Evolutionary conservation across 2,888 invertebrate genomes (phyloP), one percentile per base, ranked within the genome.

Genomic region (Polydrusus pterygomalis): DNA sequence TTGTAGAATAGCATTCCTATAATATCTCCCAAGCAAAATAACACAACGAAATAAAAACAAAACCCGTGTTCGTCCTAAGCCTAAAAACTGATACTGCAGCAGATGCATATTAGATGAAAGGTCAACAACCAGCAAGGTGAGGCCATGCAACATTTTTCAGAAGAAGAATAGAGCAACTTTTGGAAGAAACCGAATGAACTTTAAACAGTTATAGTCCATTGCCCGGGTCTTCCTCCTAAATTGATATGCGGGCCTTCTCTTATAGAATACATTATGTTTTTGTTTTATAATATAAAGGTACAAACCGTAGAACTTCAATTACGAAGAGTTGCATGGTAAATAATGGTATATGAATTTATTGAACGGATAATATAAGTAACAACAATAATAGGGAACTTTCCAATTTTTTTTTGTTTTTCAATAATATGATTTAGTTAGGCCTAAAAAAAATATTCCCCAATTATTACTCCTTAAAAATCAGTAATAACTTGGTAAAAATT

Each of bases 111-210:
- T 65, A 77, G 74, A 76, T 54, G 56, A 51, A 75, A 79, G 83
- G 83, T 83, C 82, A 82, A 80, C 77, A 81, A 83, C 82, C 83
- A 80, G 79, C 83, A 82, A 83, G 82, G 82, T 83, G 81, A 83
- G 79, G 79, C 82, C 82, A 83, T 79, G 80, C 79, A 79, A 78
- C 76, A 79, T 80, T 78, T 80, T 80, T 77, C 77, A 80, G 79
- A 80, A 80, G 80, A 79, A 80, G 74, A 74, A 77, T 75, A 77
- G 75, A 77, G 77, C 74, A 70, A 70, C 74, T 77, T 77, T 77
- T 74, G 74, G 77, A 73, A 49, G 63, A 64, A 49, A 62, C 60
- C 77, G 67, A 70, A 60, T 74, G 77, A 77, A 77, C 77, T 77
- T 77, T 77, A 70, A 77, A 77, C 77, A 77, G 77, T 77, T 77